These are phyloP conservation scores for Orthosia incerta DNA, from an alignment of 2,888 invertebrate species.

Conservation along the genomic window DNA sequence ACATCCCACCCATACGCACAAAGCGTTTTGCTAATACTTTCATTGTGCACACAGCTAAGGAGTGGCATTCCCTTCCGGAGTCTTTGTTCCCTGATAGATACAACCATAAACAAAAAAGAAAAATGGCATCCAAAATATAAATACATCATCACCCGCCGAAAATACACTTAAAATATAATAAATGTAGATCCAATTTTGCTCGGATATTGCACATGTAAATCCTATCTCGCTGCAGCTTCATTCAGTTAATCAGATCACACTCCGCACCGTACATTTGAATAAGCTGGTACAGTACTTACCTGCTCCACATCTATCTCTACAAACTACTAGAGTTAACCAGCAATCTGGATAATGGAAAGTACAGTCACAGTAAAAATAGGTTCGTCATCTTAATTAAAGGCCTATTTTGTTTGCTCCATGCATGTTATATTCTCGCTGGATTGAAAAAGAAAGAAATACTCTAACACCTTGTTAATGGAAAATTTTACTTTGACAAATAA, in stretches of 20 bases:
- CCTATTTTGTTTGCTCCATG: background rate
- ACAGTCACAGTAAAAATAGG: background rate
- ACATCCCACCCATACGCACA: too few species aligned
- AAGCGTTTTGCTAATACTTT: too few species aligned
- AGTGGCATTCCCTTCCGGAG: too few species aligned
- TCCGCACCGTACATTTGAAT: slow-evolving; percentile 30
- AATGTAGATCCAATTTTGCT: slow-evolving; percentile 29
- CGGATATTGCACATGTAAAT: slow-evolving; percentile 45
- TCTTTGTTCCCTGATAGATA: too few species aligned
- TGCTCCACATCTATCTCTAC: background rate
- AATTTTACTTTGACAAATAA: too few species aligned
- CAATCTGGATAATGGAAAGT: slow-evolving; percentile 23
- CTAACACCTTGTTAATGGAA: too few species aligned
- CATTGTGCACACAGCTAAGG: too few species aligned
- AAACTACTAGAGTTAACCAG: slow-evolving; percentile 8
- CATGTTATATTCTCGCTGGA: too few species aligned
- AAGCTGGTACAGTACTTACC: slow-evolving; percentile 5
- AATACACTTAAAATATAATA: slow-evolving; percentile 7
- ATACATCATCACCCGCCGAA: background rate
- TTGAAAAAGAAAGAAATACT: too few species aligned
- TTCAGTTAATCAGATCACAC: slow-evolving; percentile 39
- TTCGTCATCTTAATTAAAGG: background rate
- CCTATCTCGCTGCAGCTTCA: slow-evolving; percentile 34
- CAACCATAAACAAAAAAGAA: too few species aligned
- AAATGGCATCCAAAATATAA: background rate